phyloP scores from a whole-genome alignment of 2,797 vertebrate genomes.

The Oceanodroma leucorhoa region DNA sequence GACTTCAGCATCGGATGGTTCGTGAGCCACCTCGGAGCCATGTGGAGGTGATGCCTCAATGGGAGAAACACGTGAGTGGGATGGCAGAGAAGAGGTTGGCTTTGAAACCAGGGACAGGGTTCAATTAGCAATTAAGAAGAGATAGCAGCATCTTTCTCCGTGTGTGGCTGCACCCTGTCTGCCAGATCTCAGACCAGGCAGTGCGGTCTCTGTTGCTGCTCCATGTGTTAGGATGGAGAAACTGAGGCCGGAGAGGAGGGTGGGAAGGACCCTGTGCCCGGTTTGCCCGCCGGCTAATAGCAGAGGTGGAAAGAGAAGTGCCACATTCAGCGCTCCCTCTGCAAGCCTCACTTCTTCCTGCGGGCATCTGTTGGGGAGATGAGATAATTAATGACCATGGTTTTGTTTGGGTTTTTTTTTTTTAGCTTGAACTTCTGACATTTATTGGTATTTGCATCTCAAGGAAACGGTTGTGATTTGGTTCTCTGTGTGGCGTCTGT shows the following conservation, averaged over 20 bases:
- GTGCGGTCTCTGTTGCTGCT: not conserved
- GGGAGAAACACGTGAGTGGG: not conserved
- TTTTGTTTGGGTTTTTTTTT: no score
- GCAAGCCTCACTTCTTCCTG: not conserved
- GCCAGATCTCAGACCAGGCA: not conserved
- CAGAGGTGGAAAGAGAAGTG: not conserved
- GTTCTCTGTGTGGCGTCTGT: not conserved
- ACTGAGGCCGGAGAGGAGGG: not conserved
- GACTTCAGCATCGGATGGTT: not conserved
- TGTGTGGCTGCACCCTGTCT: not conserved
- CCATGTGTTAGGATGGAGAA: not conserved
- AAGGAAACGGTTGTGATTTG: not conserved
- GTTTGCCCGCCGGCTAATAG: not conserved
- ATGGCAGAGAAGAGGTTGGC: not conserved
- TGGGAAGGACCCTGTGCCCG: not conserved
- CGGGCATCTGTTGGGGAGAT: not conserved
- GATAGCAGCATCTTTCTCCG: not conserved
- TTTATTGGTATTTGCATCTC: not conserved
- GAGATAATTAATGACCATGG: not conserved
- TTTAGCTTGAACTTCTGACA: not conserved
- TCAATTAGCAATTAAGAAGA: not conserved
- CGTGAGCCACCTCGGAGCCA: not conserved
- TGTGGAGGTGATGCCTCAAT: fast-evolving
- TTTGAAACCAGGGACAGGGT: not conserved
- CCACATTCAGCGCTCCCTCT: not conserved